Conservation (phyloP, 2,888 invertebrate genomes). For the Sinopyrophorus schimmeli region DNA sequence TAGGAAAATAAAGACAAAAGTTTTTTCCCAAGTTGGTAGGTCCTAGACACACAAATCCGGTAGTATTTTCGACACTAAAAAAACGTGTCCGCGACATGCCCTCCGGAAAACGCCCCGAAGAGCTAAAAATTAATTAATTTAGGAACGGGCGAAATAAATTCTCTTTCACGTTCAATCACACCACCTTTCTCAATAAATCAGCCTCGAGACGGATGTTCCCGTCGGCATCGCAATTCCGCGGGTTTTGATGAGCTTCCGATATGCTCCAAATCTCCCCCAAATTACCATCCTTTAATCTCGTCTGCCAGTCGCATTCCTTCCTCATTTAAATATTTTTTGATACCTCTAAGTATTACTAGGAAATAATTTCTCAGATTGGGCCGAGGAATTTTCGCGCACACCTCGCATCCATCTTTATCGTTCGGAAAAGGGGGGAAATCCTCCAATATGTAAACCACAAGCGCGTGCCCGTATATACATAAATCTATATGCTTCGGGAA, state of each 20-base stretch:
- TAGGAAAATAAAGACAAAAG: too few species aligned
- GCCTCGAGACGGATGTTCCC: constrained; percentile 46
- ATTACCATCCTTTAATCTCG: constrained; percentile 48
- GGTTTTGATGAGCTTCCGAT: constrained; percentile 54
- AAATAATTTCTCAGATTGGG: constrained; percentile 27
- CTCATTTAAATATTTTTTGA: constrained; percentile 27
- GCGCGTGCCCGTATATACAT: constrained; percentile 31
- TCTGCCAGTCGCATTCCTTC: constrained; percentile 44
- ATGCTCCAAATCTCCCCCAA: constrained; percentile 52
- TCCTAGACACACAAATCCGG: too few species aligned
- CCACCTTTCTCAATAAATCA: constrained; percentile 44
- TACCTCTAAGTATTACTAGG: constrained; percentile 18
- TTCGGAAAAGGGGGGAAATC: constrained; percentile 17
- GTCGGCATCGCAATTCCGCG: constrained; percentile 51
- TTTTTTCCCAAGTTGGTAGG: too few species aligned
- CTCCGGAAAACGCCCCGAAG: too few species aligned
- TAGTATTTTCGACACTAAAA: too few species aligned
- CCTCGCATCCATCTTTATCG: constrained; percentile 22
- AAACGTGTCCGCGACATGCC: too few species aligned
- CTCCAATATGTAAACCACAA: constrained; percentile 26
- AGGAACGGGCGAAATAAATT: constrained; percentile 23
- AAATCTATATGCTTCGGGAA: constrained; percentile 35
- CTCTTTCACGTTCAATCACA: constrained; percentile 30
- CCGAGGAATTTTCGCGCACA: constrained; percentile 14
- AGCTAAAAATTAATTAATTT: constrained; percentile 30